Percentiles rank a stretch among this genome's conserved stretches.
Evolutionary conservation across 2,797 vertebrate genomes (phyloP).

Genomic region (Pteropus rufus): DNA sequence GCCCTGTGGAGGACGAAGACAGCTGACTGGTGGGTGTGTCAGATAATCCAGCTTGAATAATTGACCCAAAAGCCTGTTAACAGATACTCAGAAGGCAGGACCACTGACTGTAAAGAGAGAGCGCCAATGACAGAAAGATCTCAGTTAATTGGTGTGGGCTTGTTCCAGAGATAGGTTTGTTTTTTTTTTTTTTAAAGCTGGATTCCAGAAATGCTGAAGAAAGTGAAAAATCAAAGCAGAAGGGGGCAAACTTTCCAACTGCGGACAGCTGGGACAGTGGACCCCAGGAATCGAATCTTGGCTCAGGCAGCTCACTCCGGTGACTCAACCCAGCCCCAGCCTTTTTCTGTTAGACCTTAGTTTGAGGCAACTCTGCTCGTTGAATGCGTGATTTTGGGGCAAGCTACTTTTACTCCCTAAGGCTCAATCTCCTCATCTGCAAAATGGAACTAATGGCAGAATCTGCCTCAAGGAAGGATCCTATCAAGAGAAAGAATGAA

Average conservation of each 20-base stretch:
- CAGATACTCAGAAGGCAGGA: background rate
- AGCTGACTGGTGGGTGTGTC: background rate
- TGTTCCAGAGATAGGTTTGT: background rate
- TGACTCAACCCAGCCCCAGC: background rate
- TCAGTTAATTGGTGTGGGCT: background rate
- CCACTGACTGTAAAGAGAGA: background rate
- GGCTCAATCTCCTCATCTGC: background rate
- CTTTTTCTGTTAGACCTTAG: background rate
- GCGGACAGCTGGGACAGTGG: background rate
- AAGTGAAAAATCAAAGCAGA: background rate
- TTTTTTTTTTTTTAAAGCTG: background rate
- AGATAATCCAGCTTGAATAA: background rate
- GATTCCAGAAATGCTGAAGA: background rate
- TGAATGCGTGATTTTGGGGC: background rate
- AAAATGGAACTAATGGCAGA: background rate
- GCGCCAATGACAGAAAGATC: background rate
- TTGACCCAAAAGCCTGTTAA: background rate
- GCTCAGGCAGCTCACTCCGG: background rate
- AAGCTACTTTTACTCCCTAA: background rate
- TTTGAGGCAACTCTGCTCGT: background rate
- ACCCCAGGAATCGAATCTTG: background rate
- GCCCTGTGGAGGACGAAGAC: background rate
- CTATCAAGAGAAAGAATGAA: background rate
- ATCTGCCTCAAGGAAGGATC: background rate
- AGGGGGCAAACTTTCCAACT: background rate